These are phyloP conservation scores for Orycteropus afer DNA, from an alignment of 2,113 vertebrate genomes.

Conservation along the genomic window DNA sequence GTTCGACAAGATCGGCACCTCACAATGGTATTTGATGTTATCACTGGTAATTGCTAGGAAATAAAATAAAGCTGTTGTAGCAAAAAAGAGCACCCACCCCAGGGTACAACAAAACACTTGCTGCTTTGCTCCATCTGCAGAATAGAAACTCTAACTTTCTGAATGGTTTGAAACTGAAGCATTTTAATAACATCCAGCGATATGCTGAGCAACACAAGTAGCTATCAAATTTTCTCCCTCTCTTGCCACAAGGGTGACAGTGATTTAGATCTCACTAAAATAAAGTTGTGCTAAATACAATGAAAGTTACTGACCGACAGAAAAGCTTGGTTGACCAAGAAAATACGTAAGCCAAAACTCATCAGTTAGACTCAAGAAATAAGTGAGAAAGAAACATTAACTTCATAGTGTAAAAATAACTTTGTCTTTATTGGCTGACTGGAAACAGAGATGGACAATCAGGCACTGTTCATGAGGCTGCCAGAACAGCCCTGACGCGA, in stretches of 20 bases:
- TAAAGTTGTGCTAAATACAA: background rate
- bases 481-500: rapidly evolving
- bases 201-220: background rate
- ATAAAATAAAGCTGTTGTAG: slow-evolving; percentile 56
- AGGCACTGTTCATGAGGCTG: no score
- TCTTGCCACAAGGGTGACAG: background rate
- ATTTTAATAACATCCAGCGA: background rate
- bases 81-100: background rate
- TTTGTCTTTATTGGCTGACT: background rate
- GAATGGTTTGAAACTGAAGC: background rate
- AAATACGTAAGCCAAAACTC: background rate
- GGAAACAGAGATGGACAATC: no score
- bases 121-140: background rate
- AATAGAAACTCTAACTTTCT: background rate
- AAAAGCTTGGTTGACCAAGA: background rate
- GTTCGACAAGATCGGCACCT: slow-evolving; percentile 97
- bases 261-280: background rate
- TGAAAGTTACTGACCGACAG: background rate
- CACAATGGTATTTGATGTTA: slow-evolving; percentile 98
- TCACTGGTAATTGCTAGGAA: slow-evolving; percentile 95
- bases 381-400: background rate
- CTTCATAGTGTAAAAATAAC: background rate
- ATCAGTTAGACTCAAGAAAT: background rate
- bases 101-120: background rate
- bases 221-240: background rate